Evolutionary conservation across 2,113 vertebrate species (phyloP).

Genomic region (Nothoprocta perdicaria): DNA sequence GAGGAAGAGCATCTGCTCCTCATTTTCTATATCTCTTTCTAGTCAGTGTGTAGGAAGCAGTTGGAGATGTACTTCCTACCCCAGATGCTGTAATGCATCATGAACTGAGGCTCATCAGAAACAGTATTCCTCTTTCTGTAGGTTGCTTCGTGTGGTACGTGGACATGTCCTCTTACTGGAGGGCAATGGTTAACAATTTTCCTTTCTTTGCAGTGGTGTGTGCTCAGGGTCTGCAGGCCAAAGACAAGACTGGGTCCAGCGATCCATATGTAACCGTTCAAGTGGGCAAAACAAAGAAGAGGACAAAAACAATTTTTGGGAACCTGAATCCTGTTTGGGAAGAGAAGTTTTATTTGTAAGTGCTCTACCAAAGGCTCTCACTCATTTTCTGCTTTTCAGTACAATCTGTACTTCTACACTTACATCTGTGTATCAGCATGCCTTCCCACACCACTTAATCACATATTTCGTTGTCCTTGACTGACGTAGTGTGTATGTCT

Average conservation of each 20-base stretch:
- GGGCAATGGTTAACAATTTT: background rate
- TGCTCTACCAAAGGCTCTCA: conserved; percentile 6
- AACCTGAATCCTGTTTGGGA: conserved; percentile 98
- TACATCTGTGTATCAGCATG: background rate
- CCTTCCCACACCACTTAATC: background rate
- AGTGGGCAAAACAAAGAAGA: conserved; percentile 98
- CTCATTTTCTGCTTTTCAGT: background rate
- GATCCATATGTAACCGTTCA: conserved; percentile 97
- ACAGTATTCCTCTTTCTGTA: background rate
- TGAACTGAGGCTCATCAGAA: background rate
- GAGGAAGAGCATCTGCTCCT: background rate
- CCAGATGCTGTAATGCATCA: background rate
- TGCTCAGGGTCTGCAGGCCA: conserved; percentile 97
- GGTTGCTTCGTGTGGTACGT: accelerated
- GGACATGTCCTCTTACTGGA: background rate
- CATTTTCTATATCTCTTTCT: background rate
- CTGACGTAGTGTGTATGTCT: background rate
- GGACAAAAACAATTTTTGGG: conserved; percentile 97
- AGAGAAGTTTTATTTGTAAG: conserved; percentile 98
- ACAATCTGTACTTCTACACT: background rate
- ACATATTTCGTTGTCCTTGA: background rate
- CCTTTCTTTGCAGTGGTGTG: conserved; percentile 84
- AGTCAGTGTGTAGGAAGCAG: background rate
- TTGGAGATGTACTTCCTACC: background rate
- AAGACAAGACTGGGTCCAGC: conserved; percentile 98